Percentiles rank a stretch among this genome's conserved stretches.
These are phyloP conservation scores for Pelodiscus sinensis DNA, from an alignment of 2,113 vertebrate species.

Conservation along the genomic window DNA sequence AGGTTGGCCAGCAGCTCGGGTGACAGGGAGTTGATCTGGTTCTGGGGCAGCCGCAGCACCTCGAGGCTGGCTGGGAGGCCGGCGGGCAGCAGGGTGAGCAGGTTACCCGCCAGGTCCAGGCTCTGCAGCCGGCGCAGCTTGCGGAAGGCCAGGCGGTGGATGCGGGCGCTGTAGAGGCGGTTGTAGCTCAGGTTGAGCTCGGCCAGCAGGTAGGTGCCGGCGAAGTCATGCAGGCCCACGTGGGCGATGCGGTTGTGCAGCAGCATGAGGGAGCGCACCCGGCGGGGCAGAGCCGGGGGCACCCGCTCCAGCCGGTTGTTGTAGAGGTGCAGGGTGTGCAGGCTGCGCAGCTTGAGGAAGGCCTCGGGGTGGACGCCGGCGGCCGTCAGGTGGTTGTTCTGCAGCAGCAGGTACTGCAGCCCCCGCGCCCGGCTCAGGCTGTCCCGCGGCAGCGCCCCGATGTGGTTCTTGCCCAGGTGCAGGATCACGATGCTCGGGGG, in stretches of 20 bases:
- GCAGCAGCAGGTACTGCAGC: conserved; percentile 71
- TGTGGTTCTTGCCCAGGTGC: conserved; percentile 70
- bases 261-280: conserved; percentile 66
- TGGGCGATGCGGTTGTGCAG: conserved; percentile 57
- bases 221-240: conserved; percentile 40
- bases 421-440: conserved; percentile 18
- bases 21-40: conserved; percentile 61
- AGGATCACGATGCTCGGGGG: conserved; percentile 55
- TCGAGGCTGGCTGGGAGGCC: conserved; percentile 58
- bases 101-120: conserved; percentile 65
- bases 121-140: conserved; percentile 45
- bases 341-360: conserved; percentile 46
- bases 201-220: background rate
- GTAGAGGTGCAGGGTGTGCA: conserved; percentile 72
- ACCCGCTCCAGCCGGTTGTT: conserved; percentile 58
- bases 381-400: conserved; percentile 62
- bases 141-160: conserved; percentile 68
- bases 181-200: conserved; percentile 78
- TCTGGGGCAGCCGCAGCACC: conserved; percentile 52
- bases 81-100: conserved; percentile 52
- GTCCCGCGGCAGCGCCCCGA: conserved; percentile 27
- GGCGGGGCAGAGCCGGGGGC: conserved; percentile 60
- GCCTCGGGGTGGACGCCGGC: conserved; percentile 9
- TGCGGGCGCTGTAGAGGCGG: conserved; percentile 29
- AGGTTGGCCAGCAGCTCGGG: conserved; percentile 42